These are phyloP conservation scores for Gavialis gangeticus DNA, from an alignment of 2,113 vertebrate species.

Conservation along the genomic window DNA sequence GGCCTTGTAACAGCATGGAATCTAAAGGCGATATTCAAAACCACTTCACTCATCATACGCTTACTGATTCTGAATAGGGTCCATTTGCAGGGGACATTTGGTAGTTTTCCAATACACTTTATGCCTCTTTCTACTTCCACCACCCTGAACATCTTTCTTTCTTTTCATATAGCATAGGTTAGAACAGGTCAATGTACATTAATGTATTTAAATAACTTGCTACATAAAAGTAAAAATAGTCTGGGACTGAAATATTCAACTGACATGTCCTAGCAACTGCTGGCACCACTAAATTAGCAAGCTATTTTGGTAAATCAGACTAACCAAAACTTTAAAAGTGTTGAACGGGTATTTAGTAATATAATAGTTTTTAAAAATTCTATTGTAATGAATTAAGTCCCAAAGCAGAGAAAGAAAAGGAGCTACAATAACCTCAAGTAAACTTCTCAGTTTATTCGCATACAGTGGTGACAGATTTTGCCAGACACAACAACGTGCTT, in stretches of 20 bases:
- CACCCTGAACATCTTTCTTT: constrained; percentile 71
- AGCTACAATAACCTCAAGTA: background rate
- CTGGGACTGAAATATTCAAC: constrained; percentile 28
- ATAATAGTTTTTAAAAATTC: background rate
- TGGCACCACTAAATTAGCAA: constrained; percentile 26
- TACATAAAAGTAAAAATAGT: constrained; percentile 65
- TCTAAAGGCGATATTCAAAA: constrained; percentile 94
- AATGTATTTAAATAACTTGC: constrained; percentile 76
- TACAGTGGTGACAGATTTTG: background rate
- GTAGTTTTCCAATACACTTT: constrained; percentile 91
- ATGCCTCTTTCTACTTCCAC: constrained; percentile 87
- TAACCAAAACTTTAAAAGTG: constrained; percentile 12
- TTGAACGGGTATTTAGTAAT: background rate
- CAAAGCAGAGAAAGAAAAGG: constrained; percentile 5
- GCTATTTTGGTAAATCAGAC: background rate
- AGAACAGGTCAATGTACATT: constrained; percentile 73
- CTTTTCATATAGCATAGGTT: constrained; percentile 49
- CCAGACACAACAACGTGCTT: background rate
- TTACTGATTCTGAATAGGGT: constrained; percentile 94
- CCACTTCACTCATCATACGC: constrained; percentile 94
- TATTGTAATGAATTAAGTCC: background rate
- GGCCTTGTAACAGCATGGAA: constrained; percentile 92
- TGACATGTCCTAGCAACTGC: constrained; percentile 14
- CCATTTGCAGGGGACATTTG: constrained; percentile 91
- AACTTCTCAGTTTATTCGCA: background rate